A percentile compares a stretch with the other conserved stretches of the same genome.
Evolutionary conservation across 2,113 vertebrate genomes (phyloP).

Genomic region (Lophotis ruficrista): DNA sequence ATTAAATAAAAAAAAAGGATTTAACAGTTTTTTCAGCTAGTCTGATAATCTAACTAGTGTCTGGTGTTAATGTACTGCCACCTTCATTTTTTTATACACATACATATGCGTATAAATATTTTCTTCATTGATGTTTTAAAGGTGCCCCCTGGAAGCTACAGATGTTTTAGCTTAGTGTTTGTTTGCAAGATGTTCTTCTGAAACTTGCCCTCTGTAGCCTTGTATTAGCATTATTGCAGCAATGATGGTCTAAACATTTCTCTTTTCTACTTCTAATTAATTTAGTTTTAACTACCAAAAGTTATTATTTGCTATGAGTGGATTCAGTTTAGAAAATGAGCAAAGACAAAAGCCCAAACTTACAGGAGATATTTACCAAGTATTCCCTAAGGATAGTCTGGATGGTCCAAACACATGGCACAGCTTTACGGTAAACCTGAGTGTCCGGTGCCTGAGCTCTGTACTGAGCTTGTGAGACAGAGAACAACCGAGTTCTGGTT

Average conservation of each 20-base stretch:
- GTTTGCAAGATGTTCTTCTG: not conserved
- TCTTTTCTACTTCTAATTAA: too few relatives aligned
- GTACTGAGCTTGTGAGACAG: not conserved
- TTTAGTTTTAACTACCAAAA: not conserved
- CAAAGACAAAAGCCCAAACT: not conserved
- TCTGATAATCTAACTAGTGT: not conserved
- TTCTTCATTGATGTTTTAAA: not conserved
- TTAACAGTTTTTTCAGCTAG: not conserved
- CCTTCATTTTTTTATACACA: not conserved
- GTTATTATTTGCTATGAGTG: not conserved
- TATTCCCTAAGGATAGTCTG: not conserved
- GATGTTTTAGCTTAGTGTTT: not conserved
- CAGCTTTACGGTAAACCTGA: not conserved
- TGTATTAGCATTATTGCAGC: not conserved
- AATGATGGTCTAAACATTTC: not conserved
- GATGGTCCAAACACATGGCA: not conserved
- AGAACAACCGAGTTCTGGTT: not conserved
- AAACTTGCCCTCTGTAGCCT: not conserved
- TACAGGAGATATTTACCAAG: not conserved
- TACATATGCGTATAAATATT: not conserved
- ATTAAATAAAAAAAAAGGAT: not conserved
- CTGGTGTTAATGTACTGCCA: not conserved
- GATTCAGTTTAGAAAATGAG: not conserved
- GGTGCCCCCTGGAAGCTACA: not conserved
- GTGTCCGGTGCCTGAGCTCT: rapidly evolving